phyloP scores from a whole-genome alignment of 2,888 invertebrate species.

The Amorpha juglandis region DNA sequence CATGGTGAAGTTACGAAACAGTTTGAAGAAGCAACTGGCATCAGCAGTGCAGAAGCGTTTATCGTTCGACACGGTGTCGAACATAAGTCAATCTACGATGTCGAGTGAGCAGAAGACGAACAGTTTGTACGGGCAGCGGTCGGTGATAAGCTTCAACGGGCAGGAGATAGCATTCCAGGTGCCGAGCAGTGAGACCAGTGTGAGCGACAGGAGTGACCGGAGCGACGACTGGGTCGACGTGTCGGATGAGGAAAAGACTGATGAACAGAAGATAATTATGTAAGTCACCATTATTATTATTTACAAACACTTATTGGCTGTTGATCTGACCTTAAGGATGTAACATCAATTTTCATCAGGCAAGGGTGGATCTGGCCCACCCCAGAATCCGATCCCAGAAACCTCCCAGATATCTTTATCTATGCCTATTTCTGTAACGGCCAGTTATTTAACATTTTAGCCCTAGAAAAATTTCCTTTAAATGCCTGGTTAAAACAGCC shows the following conservation, averaged over 20 bases:
- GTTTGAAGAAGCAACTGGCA: conserved; percentile 65
- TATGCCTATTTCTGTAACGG: too few species aligned
- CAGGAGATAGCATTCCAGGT: conserved; percentile 81
- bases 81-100: conserved; percentile 80
- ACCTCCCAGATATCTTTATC: too few species aligned
- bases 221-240: conserved; percentile 88
- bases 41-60: conserved; percentile 72
- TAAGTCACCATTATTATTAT: conserved; percentile 61
- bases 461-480: too few species aligned
- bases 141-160: conserved; percentile 77
- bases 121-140: conserved; percentile 84
- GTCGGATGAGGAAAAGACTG: conserved; percentile 82
- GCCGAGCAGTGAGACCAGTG: conserved; percentile 84
- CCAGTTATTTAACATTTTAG: too few species aligned
- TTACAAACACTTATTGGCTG: too few species aligned
- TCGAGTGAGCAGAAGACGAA: conserved; percentile 86
- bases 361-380: not conserved
- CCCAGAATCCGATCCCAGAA: too few species aligned
- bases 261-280: conserved; percentile 83
- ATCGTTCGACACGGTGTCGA: conserved; percentile 78
- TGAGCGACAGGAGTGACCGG: conserved; percentile 84
- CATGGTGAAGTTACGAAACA: conserved; percentile 71
- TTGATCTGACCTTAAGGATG: too few species aligned
- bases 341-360: too few species aligned
- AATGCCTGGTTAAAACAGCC: too few species aligned